Evolutionary conservation across 2,888 invertebrate genomes (phyloP).

Genomic region (Chesias legatella): DNA sequence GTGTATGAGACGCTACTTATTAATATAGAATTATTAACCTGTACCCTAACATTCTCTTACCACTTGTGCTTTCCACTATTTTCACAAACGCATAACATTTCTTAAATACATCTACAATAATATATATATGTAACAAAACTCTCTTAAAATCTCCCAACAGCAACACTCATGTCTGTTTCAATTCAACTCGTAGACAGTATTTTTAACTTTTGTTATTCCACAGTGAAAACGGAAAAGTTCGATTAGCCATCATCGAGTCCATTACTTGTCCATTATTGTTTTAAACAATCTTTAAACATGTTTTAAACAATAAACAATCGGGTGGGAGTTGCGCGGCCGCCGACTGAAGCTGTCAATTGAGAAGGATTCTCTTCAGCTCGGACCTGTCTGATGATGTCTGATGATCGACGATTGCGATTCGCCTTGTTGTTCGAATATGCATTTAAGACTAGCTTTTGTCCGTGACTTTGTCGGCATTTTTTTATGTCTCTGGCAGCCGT

Average conservation of each 20-base stretch:
- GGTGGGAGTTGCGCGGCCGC: conserved; percentile 22
- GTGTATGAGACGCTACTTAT: no score
- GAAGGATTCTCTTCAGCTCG: conserved; percentile 25
- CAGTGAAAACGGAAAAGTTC: conserved; percentile 34
- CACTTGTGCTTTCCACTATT: no score
- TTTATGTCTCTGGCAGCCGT: no score
- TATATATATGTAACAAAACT: no score
- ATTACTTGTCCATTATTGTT: conserved; percentile 34
- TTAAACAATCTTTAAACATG: conserved; percentile 21
- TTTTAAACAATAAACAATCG: conserved; percentile 27
- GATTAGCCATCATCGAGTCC: conserved; percentile 29
- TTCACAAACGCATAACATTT: no score
- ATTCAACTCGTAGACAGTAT: conserved; percentile 24
- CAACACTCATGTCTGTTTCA: conserved; percentile 17
- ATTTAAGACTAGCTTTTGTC: no score
- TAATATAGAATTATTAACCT: no score
- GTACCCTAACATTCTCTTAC: no score
- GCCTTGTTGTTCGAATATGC: conserved; percentile 1
- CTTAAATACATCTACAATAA: no score
- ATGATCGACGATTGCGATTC: conserved; percentile 12
- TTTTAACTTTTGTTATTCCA: conserved; percentile 36
- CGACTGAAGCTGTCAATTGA: conserved; percentile 36
- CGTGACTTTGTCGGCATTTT: no score
- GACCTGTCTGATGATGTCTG: neutral
- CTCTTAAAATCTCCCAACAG: no score